Evolutionary conservation across 1,140 invertebrate genomes (phyloP), one percentile per base, ranked within the genome.

Genomic region (Solenopsis invicta): DNA sequence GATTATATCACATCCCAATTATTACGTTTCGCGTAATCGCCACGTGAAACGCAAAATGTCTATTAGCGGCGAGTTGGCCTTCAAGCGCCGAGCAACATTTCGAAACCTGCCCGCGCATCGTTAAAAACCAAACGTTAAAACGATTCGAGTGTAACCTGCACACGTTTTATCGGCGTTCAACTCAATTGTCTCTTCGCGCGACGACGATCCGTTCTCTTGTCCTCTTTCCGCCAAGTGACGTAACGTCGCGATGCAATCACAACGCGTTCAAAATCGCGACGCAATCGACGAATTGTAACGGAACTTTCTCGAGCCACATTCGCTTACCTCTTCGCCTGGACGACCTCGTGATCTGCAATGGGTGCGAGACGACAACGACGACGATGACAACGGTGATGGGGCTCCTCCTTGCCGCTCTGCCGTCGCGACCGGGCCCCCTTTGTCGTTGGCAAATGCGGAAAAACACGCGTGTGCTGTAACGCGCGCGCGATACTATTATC

Each of bases 271-370:
- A 50, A 76, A 61, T 62, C 56, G 29, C n/a, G 29, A 77, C 61
- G 16, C 24, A 24, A 24, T 77, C 16, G 34, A 8, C 10, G 12
- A 18, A 2, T 12, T 13, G 0, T 10, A 37, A 81, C 24, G 24
- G n/a, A 56, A 2, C 21, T 8, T 56, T 56, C 9, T 29, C 29
- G 29, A 29, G 0, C 29, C 29, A 29, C 29, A 29, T 56, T 56
- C 18, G 37, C 86, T 77, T 86, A 93, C 93, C 93, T 92, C 80
- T 90, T 91, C 16, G 93, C 81, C 64, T 86, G 72, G 48, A 93
- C 86, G 85, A 93, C 69, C 86, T 94, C 93, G 93, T 94, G 87
- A 74, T 93, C 90, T 90, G 93, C 93, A 93, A 94, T 94, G 78
- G 85, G 89, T 50, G 74, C 87, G 29, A 59, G 13, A 45, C 48